A percentile compares a stretch with the other conserved stretches of the same genome.
Conservation (phyloP, 2,888 invertebrate species). For the Diogma glabrata region DNA sequence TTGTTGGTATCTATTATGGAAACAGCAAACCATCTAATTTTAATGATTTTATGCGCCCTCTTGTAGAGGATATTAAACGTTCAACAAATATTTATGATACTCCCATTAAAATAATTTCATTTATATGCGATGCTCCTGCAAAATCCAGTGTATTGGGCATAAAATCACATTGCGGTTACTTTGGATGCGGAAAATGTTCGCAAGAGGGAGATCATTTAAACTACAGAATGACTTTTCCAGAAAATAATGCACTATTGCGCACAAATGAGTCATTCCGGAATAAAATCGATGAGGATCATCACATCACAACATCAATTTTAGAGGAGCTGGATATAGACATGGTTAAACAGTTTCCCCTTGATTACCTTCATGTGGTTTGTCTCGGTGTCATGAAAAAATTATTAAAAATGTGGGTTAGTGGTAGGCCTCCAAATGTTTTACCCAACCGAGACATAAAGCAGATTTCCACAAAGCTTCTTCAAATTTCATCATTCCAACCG, state of each 20-base stretch:
- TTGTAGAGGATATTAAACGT: conserved; percentile 6
- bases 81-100: background rate
- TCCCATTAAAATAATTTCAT: background rate
- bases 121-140: conserved; percentile 14
- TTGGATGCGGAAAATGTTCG: conserved; percentile 14
- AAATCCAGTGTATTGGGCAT: conserved; percentile 13
- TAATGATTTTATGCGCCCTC: background rate
- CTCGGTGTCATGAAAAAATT: too few species aligned
- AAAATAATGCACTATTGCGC: conserved; percentile 7
- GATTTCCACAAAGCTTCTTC: background rate
- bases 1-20: too few species aligned
- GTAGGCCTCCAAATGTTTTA: too few species aligned
- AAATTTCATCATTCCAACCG: conserved; percentile 11
- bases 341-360: background rate
- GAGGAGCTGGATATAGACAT: background rate
- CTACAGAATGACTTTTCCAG: conserved; percentile 14
- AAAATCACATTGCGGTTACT: conserved; percentile 14
- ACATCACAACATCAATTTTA: conserved; percentile 15
- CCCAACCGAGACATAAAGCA: background rate
- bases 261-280: conserved; percentile 12
- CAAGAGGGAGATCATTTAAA: conserved; percentile 14
- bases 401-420: too few species aligned
- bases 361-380: too few species aligned
- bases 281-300: conserved; percentile 18
- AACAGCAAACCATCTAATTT: background rate